phyloP scores from a whole-genome alignment of 2,113 vertebrate species.

The Epinephelus lanceolatus region DNA sequence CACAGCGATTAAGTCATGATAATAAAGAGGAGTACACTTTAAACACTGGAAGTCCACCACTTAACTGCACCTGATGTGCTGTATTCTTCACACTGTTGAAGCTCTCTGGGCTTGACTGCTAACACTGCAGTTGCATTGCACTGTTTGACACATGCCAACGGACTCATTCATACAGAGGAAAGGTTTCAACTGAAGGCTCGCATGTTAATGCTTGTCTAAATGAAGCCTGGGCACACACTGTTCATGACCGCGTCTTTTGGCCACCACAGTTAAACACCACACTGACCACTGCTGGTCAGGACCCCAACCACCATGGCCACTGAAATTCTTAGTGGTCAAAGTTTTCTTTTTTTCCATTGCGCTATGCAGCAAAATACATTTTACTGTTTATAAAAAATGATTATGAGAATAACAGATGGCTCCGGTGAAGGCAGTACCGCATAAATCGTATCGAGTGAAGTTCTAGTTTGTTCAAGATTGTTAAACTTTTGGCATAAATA shows the following conservation, averaged over 20 bases:
- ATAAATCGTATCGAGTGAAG: slow-evolving; percentile 30
- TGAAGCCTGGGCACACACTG: slow-evolving; percentile 51
- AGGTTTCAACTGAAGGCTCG: slow-evolving; percentile 40
- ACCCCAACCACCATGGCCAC: slow-evolving; percentile 61
- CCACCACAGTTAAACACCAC: slow-evolving; percentile 67
- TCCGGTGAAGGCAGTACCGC: slow-evolving; percentile 13
- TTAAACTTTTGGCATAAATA: slow-evolving; percentile 24
- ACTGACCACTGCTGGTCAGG: slow-evolving; percentile 70
- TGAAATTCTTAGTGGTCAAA: slow-evolving; percentile 66
- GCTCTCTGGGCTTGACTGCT: not conserved
- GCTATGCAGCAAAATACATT: slow-evolving; percentile 59
- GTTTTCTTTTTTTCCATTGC: slow-evolving; percentile 48
- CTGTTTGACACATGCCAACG: slow-evolving; percentile 17
- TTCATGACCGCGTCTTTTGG: slow-evolving; percentile 65
- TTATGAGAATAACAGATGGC: slow-evolving; percentile 59
- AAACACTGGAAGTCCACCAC: not conserved
- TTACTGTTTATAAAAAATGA: slow-evolving; percentile 61
- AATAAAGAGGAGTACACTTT: not conserved
- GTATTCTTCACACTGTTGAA: not conserved
- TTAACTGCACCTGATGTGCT: slow-evolving; percentile 6
- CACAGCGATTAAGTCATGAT: slow-evolving; percentile 21
- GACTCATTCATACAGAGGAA: slow-evolving; percentile 41
- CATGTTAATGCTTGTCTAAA: slow-evolving; percentile 50
- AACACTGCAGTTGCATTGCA: slow-evolving; percentile 10
- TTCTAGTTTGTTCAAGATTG: slow-evolving; percentile 31